These are phyloP conservation scores for Marronus borbonicus DNA, from an alignment of 2,888 invertebrate species.

Conservation along the genomic window DNA sequence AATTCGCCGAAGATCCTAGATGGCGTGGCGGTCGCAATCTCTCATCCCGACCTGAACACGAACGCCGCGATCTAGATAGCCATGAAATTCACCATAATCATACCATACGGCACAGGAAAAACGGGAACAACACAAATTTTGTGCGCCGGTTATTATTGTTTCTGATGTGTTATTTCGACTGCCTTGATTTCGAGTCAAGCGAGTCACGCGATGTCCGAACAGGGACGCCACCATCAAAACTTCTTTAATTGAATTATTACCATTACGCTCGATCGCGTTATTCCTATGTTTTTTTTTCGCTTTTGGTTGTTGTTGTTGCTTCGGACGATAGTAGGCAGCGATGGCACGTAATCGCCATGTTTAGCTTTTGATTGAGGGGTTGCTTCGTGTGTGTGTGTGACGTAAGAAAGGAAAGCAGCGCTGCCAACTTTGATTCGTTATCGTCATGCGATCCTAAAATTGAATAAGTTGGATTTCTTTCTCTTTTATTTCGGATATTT, in stretches of 20 bases:
- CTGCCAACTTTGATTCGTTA: background rate
- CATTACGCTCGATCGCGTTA: background rate
- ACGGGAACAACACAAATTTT: background rate
- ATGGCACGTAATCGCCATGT: background rate
- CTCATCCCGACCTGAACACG: background rate
- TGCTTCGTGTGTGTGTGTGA: background rate
- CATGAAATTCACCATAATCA: conserved; percentile 14
- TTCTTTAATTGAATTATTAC: conserved; percentile 13
- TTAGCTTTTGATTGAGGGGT: conserved; percentile 6
- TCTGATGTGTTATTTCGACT: conserved; percentile 14
- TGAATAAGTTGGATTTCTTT: background rate
- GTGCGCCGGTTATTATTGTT: background rate
- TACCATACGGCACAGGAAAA: background rate
- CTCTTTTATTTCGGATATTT: background rate
- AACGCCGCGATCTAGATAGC: background rate
- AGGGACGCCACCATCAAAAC: background rate
- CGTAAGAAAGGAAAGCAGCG: background rate
- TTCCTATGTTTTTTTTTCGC: too few relatives aligned
- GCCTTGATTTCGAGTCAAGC: background rate
- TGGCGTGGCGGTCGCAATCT: background rate
- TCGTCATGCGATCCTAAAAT: conserved; percentile 8
- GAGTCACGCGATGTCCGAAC: conserved; percentile 8
- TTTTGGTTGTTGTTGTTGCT: too few relatives aligned
- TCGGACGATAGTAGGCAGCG: too few relatives aligned
- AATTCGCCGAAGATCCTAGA: background rate